A percentile compares a stretch with the other conserved stretches of the same genome.
Evolutionary conservation across 2,113 vertebrate species (phyloP).

Genomic region (Antechinus flavipes): DNA sequence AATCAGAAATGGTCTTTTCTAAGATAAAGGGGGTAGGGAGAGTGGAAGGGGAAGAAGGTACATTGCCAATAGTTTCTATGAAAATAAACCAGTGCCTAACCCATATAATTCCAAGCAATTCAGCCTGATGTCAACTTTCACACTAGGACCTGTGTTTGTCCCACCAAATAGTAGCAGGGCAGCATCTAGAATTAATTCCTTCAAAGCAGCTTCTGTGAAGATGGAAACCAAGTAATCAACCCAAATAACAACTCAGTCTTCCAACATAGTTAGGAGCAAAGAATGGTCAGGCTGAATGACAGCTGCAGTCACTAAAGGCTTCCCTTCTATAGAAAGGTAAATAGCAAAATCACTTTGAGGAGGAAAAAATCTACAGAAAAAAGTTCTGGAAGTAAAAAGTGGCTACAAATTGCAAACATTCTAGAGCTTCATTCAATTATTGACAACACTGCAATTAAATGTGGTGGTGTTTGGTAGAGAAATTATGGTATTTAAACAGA

Average conservation of each 20-base stretch:
- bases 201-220: background rate
- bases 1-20: background rate
- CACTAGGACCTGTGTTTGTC: fast-evolving
- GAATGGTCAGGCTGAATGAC: background rate
- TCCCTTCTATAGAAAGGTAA: background rate
- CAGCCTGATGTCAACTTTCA: background rate
- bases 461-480: background rate
- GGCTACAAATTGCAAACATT: background rate
- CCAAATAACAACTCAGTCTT: background rate
- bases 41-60: background rate
- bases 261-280: background rate
- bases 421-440: background rate
- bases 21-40: background rate
- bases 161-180: background rate
- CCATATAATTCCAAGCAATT: background rate
- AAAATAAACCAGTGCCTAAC: background rate
- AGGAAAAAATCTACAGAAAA: background rate
- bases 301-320: background rate
- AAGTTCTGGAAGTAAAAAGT: background rate
- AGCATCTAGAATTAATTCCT: background rate
- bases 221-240: background rate
- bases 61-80: background rate
- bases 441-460: background rate
- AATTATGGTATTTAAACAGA: background rate
- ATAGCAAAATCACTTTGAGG: background rate